Percentiles rank a stretch among this genome's conserved stretches.
Evolutionary conservation across 2,888 invertebrate genomes (phyloP).

Genomic region (Dynastes tityus): DNA sequence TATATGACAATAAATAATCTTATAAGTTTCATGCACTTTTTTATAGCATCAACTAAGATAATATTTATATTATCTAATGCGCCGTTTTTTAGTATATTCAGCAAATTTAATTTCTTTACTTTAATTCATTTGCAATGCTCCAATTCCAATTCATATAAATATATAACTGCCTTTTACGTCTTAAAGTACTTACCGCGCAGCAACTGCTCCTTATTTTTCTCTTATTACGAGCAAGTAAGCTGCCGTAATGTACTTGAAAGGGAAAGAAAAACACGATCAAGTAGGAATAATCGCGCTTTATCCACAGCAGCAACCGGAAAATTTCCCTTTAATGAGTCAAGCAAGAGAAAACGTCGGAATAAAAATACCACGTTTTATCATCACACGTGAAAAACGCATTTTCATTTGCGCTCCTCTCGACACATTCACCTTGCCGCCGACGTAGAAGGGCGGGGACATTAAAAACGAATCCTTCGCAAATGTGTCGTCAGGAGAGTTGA

Average conservation of each 20-base stretch:
- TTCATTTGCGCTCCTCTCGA: conserved; percentile 19
- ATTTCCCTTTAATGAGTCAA: conserved; percentile 13
- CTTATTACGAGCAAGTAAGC: too few relatives aligned
- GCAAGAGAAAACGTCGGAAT: background rate
- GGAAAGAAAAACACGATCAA: conserved; percentile 1
- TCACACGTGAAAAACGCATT: conserved; percentile 12
- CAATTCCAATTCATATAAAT: too few relatives aligned
- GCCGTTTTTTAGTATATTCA: too few relatives aligned
- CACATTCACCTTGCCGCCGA: background rate
- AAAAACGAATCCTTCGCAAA: conserved; percentile 10
- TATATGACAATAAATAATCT: too few relatives aligned
- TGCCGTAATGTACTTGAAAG: background rate
- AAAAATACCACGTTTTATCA: conserved; percentile 2
- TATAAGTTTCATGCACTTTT: too few relatives aligned
- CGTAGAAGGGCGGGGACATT: background rate
- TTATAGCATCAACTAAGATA: too few relatives aligned
- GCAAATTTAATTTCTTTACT: too few relatives aligned
- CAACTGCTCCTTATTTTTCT: too few relatives aligned
- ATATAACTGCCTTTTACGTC: too few relatives aligned
- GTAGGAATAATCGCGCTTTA: conserved; percentile 7
- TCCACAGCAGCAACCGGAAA: background rate
- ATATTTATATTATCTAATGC: too few relatives aligned
- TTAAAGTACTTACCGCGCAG: too few relatives aligned
- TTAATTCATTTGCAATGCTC: too few relatives aligned
- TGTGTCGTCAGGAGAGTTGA: background rate